Conservation (phyloP, 2,888 invertebrate species). For the Athalia rosae region DNA sequence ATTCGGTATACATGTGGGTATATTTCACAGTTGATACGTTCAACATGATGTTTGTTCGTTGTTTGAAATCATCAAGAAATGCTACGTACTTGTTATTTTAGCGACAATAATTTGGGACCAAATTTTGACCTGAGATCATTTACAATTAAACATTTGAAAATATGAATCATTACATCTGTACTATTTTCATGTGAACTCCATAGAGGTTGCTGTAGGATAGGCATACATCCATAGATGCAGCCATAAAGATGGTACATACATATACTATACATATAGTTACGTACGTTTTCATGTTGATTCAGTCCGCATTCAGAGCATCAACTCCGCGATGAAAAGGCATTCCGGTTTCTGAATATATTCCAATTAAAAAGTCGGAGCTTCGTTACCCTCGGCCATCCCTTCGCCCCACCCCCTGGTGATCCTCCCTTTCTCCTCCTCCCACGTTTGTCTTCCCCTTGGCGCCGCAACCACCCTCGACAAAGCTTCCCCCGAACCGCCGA, state of each 20-base stretch:
- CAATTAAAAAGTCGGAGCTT: conserved; percentile 74
- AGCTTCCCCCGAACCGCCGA: conserved; percentile 48
- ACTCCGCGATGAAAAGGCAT: conserved; percentile 71
- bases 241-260: not conserved
- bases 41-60: no score
- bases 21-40: no score
- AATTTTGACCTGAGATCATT: no score
- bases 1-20: not conserved
- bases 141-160: no score
- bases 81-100: not conserved
- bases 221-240: not conserved
- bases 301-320: conserved; percentile 69
- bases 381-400: conserved; percentile 68
- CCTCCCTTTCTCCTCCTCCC: conserved; percentile 40
- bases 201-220: no score
- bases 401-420: conserved; percentile 55
- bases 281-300: conserved; percentile 64
- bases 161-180: no score
- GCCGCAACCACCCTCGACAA: conserved; percentile 35
- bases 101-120: no score
- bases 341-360: conserved; percentile 73
- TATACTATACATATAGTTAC: conserved; percentile 55
- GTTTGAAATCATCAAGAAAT: not conserved
- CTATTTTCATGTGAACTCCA: not conserved
- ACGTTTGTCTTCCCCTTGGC: conserved; percentile 9